phyloP scores from a whole-genome alignment of 2,113 vertebrate species.

The Isurus oxyrinchus region DNA sequence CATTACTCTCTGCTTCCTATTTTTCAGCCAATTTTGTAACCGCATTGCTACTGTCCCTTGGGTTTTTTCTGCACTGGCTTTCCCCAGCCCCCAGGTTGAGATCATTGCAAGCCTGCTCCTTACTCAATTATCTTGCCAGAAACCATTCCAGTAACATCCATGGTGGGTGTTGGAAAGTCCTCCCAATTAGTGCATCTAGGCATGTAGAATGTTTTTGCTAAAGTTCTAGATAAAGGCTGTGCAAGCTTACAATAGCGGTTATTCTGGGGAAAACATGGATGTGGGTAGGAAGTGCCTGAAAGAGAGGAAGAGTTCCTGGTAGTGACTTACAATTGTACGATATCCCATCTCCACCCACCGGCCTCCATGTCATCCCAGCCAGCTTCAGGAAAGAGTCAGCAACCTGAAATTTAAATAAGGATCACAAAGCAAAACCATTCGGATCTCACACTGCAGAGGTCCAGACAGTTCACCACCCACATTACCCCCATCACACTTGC shows the following conservation, averaged over 20 bases:
- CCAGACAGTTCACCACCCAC: not conserved
- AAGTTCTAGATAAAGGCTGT: too few relatives aligned
- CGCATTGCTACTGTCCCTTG: too few relatives aligned
- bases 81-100: not conserved
- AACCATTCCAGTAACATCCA: not conserved
- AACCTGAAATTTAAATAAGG: not conserved
- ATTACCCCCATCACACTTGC: not conserved
- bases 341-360: too few relatives aligned
- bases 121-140: not conserved
- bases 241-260: too few relatives aligned
- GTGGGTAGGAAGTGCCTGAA: too few relatives aligned
- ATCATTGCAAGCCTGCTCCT: not conserved
- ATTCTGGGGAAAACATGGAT: too few relatives aligned
- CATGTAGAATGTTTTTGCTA: too few relatives aligned
- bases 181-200: too few relatives aligned
- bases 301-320: not conserved
- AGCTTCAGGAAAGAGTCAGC: not conserved
- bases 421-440: not conserved
- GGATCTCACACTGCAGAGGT: not conserved
- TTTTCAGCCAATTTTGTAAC: too few relatives aligned
- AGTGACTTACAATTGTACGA: not conserved
- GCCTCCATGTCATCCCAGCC: not conserved
- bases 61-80: not conserved
- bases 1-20: too few relatives aligned
- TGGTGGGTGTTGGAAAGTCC: too few relatives aligned